Evolutionary conservation across 2,113 vertebrate genomes (phyloP), one percentile per base, ranked within the genome.

Genomic region (Catharus minimus): DNA sequence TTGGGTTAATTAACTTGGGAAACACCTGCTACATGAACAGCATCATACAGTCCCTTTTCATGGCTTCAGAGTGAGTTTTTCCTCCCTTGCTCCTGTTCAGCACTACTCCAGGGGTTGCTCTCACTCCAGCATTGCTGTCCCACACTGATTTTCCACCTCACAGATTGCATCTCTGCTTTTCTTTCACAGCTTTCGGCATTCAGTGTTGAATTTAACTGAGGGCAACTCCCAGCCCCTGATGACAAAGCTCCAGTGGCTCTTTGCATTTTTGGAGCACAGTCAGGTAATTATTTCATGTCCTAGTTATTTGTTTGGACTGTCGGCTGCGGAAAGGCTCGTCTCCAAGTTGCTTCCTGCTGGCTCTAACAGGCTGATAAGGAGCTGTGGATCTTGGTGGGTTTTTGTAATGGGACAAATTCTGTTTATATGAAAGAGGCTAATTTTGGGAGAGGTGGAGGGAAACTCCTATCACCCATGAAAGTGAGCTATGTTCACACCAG

Each of bases 1-100:
- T 97, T 1, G 98, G 98, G 15, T 96, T 98, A 89, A 98, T 98
- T 81, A 98, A 98, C 60, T 84, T 98, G 85, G 98, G 98, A 58
- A 98, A 98, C 95, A 98, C 98, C 6, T 98, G 98, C 94, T 98
- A 98, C 27, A 98, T 98, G 97, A 98, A 98, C 95, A 98, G 98
- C 87, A 96, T 98, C 92, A 97, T 98, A 47, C 98, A 98, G 90
- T 98, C 98, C 17, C 96, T 98, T 64, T 98, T 98, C 94, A 98
- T 98, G 98, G 98, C 98, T 78, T 98, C 98, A 0, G 98, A 98
- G 98, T 98, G 97, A 95, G 98, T 97, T 71, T 82, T 53, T 5
- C 5, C 36, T 69, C 83, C 52, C 36, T 91, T n/a, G 33, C 21
- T 92, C 67, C 58, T 1, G 3, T 50, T 33, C 41, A 21, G 5